Base-by-base conservation (phyloP, 2,888 invertebrate genomes). In the Megalurothrips usitatus region DNA sequence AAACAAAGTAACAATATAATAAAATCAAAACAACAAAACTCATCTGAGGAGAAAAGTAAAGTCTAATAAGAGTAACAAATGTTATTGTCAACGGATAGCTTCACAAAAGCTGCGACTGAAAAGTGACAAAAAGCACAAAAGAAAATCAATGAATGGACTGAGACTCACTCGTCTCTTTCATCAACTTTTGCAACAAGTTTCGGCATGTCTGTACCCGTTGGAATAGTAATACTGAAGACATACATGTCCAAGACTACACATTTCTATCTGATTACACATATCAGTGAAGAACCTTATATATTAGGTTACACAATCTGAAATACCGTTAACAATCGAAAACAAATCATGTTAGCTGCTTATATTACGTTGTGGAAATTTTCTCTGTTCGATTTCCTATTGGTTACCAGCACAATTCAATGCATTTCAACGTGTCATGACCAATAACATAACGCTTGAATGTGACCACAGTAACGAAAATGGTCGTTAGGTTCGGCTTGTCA, bases 1-100 rank as follows among this genome's bases (percentile, higher is more conserved):
- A 58, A 58, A 58, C 19, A 19, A 58, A 58, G 19, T 19, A 58
- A 19, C 58, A 58, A 58, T 19, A 58, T 58, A 58, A 58, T 58
- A 58, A 14, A 58, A 58, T 14, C 19, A 58, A 58, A 58, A 26
- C 26, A 58, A 58, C 58, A 19, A 14, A 58, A 58, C 58, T 58
- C 34, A 19, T 58, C 58, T 58, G 19, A 58, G 58, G 34, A 58
- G 23, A 75, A 26, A 8, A 75, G 23, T 26, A 26, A 26, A 75
- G n/a, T 26, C 34, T 75, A 26, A 75, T 75, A 26, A 26, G 8
- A 23, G 68, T 26, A 75, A 75, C 23, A 26, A 12, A 23, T 26
- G 68, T 75, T 75, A 75, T 75, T 75, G 68, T 75, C 68, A 75
- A 75, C 68, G 68, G 68, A 75, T 75, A 26, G 68, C 68, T 75